Evolutionary conservation across 2,888 invertebrate genomes (phyloP).

Genomic region (Nomada fabriciana): DNA sequence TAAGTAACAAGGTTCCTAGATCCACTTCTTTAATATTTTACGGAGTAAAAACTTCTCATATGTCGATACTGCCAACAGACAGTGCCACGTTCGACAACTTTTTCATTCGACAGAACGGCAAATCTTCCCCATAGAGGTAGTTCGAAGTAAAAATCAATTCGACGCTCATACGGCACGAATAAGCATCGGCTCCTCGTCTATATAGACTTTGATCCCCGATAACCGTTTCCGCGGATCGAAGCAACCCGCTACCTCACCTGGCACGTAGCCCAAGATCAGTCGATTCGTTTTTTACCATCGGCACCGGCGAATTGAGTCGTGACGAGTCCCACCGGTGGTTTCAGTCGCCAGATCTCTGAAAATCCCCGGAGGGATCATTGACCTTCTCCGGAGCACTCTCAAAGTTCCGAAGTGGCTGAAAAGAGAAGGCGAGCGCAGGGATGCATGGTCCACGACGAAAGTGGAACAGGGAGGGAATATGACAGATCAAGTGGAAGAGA

Average conservation of each 20-base stretch:
- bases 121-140: neutral
- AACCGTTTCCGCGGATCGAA: constrained; percentile 43
- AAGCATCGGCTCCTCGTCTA: constrained; percentile 13
- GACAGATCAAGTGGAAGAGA: constrained; percentile 4
- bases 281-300: constrained; percentile 65
- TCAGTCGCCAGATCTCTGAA: constrained; percentile 72
- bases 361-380: constrained; percentile 74
- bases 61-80: too few relatives aligned
- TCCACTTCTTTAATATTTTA: too few relatives aligned
- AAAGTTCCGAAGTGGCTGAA: constrained; percentile 66
- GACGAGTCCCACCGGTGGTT: constrained; percentile 72
- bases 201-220: constrained; percentile 23
- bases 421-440: constrained; percentile 39
- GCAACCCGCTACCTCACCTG: constrained; percentile 42
- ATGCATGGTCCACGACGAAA: neutral
- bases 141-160: constrained; percentile 21
- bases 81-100: neutral
- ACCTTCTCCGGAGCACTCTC: constrained; percentile 69
- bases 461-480: neutral
- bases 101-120: neutral
- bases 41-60: too few relatives aligned
- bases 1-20: too few relatives aligned
- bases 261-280: constrained; percentile 43
- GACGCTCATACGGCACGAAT: constrained; percentile 18
- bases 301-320: constrained; percentile 69